Conservation (phyloP, 2,888 invertebrate species). For the Conus canariensis region DNA sequence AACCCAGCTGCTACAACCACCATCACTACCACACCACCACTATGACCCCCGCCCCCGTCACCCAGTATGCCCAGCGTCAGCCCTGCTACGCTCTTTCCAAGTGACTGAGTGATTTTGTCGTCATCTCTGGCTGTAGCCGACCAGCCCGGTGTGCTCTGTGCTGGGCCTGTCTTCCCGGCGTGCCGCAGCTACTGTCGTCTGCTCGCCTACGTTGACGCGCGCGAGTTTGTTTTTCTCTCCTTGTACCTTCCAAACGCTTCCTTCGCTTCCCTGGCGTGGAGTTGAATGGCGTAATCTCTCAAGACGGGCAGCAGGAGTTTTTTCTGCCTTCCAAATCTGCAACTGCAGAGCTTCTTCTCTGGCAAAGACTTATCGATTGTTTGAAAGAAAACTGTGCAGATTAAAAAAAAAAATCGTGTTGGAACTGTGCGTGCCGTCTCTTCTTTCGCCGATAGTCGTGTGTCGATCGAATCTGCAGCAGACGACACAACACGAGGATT, state of each 20-base stretch:
- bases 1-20: not conserved
- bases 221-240: conserved; percentile 7
- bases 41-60: not conserved
- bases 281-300: not conserved
- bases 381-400: not conserved
- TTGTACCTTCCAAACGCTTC: not conserved
- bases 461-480: conserved; percentile 25
- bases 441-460: not conserved
- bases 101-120: conserved; percentile 15
- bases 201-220: not conserved
- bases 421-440: not conserved
- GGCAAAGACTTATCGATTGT: not conserved
- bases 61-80: not conserved
- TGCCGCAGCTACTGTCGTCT: no score
- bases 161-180: not conserved
- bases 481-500: not conserved
- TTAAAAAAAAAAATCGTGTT: not conserved
- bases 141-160: not conserved
- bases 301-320: not conserved
- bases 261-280: not conserved
- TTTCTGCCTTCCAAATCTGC: not conserved
- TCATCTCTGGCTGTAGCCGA: not conserved
- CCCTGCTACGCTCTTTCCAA: not conserved
- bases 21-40: not conserved
- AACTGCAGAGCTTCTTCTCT: not conserved